A percentile compares a stretch with the other conserved stretches of the same genome.
phyloP scores from a whole-genome alignment of 2,113 vertebrate genomes.

The Pseudorhombus dupliciocellatus region DNA sequence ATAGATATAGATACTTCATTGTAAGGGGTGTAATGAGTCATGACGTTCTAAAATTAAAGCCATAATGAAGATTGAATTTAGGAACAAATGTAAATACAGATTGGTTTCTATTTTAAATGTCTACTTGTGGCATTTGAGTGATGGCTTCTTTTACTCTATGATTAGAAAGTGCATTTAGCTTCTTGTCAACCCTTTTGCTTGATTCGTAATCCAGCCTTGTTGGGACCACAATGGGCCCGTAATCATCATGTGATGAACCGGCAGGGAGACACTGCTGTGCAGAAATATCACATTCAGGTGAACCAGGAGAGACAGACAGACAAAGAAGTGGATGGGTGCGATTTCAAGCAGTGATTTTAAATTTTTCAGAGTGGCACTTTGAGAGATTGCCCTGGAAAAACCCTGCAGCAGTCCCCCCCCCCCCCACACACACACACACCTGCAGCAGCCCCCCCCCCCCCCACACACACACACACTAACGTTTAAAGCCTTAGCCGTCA shows the following conservation, averaged over 20 bases:
- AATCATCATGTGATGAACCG: background rate
- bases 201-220: background rate
- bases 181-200: background rate
- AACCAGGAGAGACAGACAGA: slow-evolving; percentile 26
- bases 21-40: background rate
- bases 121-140: too few relatives aligned
- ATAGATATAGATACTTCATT: background rate
- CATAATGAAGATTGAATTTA: background rate
- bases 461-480: slow-evolving; percentile 5
- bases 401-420: slow-evolving; percentile 45
- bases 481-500: slow-evolving; percentile 57
- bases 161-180: too few relatives aligned
- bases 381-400: slow-evolving; percentile 74
- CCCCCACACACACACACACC: too few relatives aligned
- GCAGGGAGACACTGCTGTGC: background rate
- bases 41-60: background rate
- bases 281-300: slow-evolving; percentile 1
- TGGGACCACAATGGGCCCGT: background rate
- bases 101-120: background rate
- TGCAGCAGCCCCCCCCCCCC: slow-evolving; percentile 31
- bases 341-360: slow-evolving; percentile 69
- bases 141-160: too few relatives aligned
- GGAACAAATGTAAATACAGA: background rate
- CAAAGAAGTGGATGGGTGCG: slow-evolving; percentile 42
- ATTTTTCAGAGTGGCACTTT: slow-evolving; percentile 71